These are phyloP conservation scores for Chalcosyrphus nemorum DNA, from an alignment of 2,888 invertebrate genomes.

Conservation along the genomic window DNA sequence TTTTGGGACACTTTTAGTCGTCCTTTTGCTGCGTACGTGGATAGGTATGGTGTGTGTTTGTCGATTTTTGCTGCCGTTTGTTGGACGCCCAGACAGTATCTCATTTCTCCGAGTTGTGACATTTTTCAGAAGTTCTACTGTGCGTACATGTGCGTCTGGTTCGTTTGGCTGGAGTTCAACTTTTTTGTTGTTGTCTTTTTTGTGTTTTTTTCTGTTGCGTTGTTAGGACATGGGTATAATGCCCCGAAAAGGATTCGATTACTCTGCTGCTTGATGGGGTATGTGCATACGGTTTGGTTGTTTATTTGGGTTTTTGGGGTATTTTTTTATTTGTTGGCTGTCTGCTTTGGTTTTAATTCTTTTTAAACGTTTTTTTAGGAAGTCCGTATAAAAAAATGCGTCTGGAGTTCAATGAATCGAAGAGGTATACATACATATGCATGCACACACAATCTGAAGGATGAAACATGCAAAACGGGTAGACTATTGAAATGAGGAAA, in stretches of 20 bases:
- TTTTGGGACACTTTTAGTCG: constrained; percentile 53
- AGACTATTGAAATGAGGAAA: too few species aligned
- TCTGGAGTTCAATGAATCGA: constrained; percentile 32
- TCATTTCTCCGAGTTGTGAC: constrained; percentile 52
- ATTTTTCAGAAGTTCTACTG: constrained; percentile 23
- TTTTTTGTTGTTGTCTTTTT: too few species aligned
- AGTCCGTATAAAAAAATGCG: constrained; percentile 42
- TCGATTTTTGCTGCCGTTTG: constrained; percentile 24
- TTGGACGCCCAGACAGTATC: constrained; percentile 24
- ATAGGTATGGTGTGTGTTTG: neutral
- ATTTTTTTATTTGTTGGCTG: constrained; percentile 29
- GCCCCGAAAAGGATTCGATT: constrained; percentile 66
- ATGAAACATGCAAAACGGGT: too few species aligned
- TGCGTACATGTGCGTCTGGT: constrained; percentile 64
- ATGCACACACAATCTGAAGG: too few species aligned
- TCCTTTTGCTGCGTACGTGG: constrained; percentile 42
- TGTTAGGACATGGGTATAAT: constrained; percentile 47
- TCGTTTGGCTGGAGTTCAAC: constrained; percentile 42
- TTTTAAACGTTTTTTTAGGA: constrained; percentile 34
- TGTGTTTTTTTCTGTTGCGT: constrained; percentile 35
- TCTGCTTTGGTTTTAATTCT: constrained; percentile 41
- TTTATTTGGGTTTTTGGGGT: constrained; percentile 16
- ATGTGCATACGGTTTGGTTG: neutral
- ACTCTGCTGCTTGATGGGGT: constrained; percentile 1
- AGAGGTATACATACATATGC: neutral